Evolutionary conservation across 2,113 vertebrate genomes (phyloP), one percentile per base, ranked within the genome.

Genomic region (Dryoscopus gambensis): DNA sequence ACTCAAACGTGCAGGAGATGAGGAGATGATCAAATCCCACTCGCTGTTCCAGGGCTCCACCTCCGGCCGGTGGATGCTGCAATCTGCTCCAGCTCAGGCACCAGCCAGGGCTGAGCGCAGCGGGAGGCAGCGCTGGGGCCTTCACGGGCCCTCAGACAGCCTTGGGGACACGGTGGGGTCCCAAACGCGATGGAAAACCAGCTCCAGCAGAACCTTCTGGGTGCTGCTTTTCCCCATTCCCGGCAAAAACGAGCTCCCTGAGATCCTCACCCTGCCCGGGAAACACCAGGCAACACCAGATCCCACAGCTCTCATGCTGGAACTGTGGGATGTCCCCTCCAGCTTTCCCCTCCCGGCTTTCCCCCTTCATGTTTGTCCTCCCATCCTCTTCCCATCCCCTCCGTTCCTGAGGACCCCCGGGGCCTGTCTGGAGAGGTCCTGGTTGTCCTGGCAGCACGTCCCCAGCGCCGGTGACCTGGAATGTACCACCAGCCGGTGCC

Each of bases 91-190:
- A 4, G 22, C 74, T 93, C 37, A 60, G 71, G 28, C 74, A 31
- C 35, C 39, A 46, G 55, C 35, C 33, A 13, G 2, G 23, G 27
- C 57, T 53, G 55, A 69, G 59, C 0, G 8, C 31, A 7, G 56
- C 46, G 4, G 2, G 3, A 23, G 52, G 30, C 30, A 52, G 2
- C 0, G 0, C n/a, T 31, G 14, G 13, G 35, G 73, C 67, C 35
- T 31, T 24, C 11, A 2, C 20, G 19, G 74, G 10, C 13, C 9
- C 1, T n/a, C 63, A 44, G 10, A 30, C 35, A 40, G 47, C 68
- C 63, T 49, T 46, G 56, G 68, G 69, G 71, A 49, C 46, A 40
- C 0, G 0, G 24, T 40, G 53, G 57, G 19, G 49, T n/a, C 71
- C 55, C 63, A 65, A 37, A 59, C 0, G 0, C 3, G 53, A 42